Evolutionary conservation across 2,797 vertebrate species (phyloP).

Genomic region (Esox masquinongy): DNA sequence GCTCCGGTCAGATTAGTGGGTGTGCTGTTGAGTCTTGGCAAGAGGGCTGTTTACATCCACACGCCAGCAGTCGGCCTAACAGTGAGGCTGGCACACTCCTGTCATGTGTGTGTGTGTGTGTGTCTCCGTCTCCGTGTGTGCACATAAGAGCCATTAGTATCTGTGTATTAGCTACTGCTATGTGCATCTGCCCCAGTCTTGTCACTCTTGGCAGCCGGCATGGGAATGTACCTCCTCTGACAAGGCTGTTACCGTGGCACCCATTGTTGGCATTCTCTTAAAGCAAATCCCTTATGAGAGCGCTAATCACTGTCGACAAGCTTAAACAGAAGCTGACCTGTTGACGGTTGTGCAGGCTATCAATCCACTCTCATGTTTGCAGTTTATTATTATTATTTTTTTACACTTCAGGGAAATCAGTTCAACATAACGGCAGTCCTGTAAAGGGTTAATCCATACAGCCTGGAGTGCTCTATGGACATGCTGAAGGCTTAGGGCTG

Average conservation of each 20-base stretch:
- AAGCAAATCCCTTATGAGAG: neutral
- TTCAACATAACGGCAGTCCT: constrained; percentile 61
- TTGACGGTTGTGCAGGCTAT: neutral
- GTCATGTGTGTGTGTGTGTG: constrained; percentile 17
- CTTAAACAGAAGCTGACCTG: neutral
- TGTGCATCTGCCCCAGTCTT: constrained; percentile 4
- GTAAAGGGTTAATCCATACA: constrained; percentile 61
- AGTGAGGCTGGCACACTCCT: neutral
- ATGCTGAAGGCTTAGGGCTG: constrained; percentile 37
- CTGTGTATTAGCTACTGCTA: neutral
- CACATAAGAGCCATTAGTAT: neutral
- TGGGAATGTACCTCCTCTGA: neutral
- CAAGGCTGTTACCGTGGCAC: neutral
- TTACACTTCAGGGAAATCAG: neutral
- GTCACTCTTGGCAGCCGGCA: neutral
- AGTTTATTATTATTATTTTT: neutral
- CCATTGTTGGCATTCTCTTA: neutral
- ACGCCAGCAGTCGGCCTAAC: neutral
- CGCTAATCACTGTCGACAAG: neutral
- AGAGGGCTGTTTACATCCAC: constrained; percentile 31
- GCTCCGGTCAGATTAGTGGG: constrained; percentile 9
- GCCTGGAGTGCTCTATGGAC: constrained; percentile 27
- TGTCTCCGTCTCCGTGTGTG: constrained; percentile 25
- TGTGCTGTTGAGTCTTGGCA: constrained; percentile 9
- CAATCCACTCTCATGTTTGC: neutral